Conservation (phyloP, 92 coral and sea anemone species). For the Porites evermanni region DNA sequence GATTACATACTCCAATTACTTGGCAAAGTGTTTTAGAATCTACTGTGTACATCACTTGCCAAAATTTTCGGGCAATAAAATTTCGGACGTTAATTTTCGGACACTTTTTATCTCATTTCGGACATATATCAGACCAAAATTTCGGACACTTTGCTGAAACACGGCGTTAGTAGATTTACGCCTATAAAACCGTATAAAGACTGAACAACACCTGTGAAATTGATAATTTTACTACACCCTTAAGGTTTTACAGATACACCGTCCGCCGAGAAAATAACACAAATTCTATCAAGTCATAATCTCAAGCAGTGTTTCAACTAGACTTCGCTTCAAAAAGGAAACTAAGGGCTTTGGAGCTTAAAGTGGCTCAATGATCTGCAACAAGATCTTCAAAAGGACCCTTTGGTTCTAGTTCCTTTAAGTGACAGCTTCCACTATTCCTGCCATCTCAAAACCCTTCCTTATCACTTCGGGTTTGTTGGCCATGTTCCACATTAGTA, state of each 20-base stretch:
- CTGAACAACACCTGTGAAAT: not conserved
- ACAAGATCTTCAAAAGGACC: too few species aligned
- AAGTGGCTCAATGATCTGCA: too few species aligned
- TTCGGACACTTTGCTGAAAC: not conserved
- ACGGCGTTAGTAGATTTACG: not conserved
- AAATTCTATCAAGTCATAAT: not conserved
- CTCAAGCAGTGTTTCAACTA: slow-evolving; percentile 11
- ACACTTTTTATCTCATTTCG: not conserved
- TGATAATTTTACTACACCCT: not conserved
- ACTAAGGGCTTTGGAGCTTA: too few species aligned
- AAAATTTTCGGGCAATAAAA: slow-evolving; percentile 1
- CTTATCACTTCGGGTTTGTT: too few species aligned
- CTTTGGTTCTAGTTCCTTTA: too few species aligned
- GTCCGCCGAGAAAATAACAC: not conserved
- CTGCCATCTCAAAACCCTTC: too few species aligned
- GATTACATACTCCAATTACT: too few species aligned
- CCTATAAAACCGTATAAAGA: not conserved
- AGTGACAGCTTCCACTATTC: too few species aligned
- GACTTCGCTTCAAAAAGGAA: not conserved
- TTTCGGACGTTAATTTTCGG: slow-evolving; percentile 6
- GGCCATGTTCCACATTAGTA: too few species aligned
- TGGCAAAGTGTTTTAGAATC: too few species aligned
- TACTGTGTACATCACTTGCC: too few species aligned
- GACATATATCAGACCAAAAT: not conserved
- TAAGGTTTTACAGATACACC: not conserved